Conservation (phyloP, 2,888 invertebrate species). For the Siphonodentalium dalli region DNA sequence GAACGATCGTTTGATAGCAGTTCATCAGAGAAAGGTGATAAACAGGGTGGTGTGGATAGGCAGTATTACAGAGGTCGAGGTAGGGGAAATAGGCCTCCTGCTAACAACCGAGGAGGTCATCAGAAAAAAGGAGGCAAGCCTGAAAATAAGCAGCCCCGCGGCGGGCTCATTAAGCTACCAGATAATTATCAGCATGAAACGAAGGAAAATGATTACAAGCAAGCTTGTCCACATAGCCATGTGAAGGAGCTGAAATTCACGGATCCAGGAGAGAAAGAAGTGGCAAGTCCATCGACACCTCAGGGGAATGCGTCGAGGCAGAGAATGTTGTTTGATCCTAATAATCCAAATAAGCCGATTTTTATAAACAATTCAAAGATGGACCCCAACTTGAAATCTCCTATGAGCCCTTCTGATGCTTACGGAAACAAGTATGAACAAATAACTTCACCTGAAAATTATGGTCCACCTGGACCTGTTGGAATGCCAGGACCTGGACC, state of each 20-base stretch:
- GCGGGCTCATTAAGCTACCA: slow-evolving; percentile 14
- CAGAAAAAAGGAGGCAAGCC: slow-evolving; percentile 21
- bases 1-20: neutral
- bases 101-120: slow-evolving; percentile 1
- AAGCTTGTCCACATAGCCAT: neutral
- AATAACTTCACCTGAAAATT: too few relatives aligned
- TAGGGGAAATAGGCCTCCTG: slow-evolving; percentile 8
- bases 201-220: slow-evolving; percentile 4
- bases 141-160: slow-evolving; percentile 15
- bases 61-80: slow-evolving; percentile 23
- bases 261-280: slow-evolving; percentile 18
- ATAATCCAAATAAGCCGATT: slow-evolving; percentile 55
- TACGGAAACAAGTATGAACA: too few relatives aligned
- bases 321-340: slow-evolving; percentile 55
- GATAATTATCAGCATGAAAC: slow-evolving; percentile 4
- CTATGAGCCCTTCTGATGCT: too few relatives aligned
- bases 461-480: too few relatives aligned
- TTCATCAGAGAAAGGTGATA: neutral
- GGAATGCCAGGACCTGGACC: too few relatives aligned
- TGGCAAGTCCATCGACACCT: slow-evolving; percentile 14
- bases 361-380: slow-evolving; percentile 30
- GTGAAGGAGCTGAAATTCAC: slow-evolving; percentile 12
- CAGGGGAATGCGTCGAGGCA: slow-evolving; percentile 26
- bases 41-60: slow-evolving; percentile 2
- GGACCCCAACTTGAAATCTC: too few relatives aligned